A percentile compares a stretch with the other conserved stretches of the same genome.
Evolutionary conservation across 2,113 vertebrate genomes (phyloP).

Genomic region (Ranitomeya imitator): DNA sequence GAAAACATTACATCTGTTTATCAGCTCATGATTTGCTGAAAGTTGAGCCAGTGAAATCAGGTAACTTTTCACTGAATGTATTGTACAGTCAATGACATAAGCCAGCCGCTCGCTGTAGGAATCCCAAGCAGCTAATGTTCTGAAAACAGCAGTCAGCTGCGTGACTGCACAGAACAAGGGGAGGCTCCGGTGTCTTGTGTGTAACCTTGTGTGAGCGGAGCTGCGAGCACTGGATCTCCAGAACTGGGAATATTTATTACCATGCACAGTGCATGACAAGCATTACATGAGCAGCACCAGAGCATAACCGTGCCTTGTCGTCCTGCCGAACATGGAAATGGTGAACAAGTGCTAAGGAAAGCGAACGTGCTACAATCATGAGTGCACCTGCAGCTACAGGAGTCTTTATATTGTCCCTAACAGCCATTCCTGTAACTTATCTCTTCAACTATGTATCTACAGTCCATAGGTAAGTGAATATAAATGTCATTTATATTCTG

Average conservation of each 20-base stretch:
- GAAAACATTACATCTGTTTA: not conserved
- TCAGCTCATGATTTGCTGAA: not conserved
- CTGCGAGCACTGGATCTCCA: not conserved
- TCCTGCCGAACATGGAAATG: not conserved
- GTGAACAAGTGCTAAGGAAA: not conserved
- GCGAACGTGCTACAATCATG: conserved; percentile 67
- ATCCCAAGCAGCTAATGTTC: conserved; percentile 33
- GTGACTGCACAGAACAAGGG: conserved; percentile 37
- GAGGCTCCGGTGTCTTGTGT: conserved; percentile 57
- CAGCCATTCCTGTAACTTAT: conserved; percentile 85
- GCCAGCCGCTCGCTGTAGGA: conserved; percentile 19
- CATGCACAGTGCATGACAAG: not conserved
- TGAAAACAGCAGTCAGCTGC: conserved; percentile 47
- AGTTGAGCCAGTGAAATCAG: not conserved
- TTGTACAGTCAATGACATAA: conserved; percentile 24
- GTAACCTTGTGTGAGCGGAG: conserved; percentile 38
- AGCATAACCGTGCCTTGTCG: not conserved
- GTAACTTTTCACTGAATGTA: not conserved
- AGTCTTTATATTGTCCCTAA: conserved; percentile 85
- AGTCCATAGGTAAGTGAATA: conserved; percentile 75
- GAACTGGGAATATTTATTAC: not conserved
- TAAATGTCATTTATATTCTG: not conserved
- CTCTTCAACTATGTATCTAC: conserved; percentile 80
- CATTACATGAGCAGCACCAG: not conserved
- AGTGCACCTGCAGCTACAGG: conserved; percentile 85